These are phyloP conservation scores for Rhorus exstirpatorius DNA, from an alignment of 2,888 invertebrate genomes.

Conservation along the genomic window DNA sequence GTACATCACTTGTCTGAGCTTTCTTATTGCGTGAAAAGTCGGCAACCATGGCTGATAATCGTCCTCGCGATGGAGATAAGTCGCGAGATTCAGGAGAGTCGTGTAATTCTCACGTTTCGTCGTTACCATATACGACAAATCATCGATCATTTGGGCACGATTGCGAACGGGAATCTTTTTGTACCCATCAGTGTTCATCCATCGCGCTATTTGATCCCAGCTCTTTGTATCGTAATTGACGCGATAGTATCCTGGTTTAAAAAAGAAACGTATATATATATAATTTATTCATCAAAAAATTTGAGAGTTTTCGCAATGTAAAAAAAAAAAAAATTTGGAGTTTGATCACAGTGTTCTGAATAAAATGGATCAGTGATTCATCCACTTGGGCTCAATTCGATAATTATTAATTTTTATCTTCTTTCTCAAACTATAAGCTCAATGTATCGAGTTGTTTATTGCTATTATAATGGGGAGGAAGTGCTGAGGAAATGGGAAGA, in stretches of 20 bases:
- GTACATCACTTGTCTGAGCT: conserved; percentile 43
- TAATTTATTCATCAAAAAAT: background rate
- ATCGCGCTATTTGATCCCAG: conserved; percentile 88
- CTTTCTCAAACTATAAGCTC: too few relatives aligned
- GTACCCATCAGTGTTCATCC: conserved; percentile 86
- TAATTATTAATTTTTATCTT: too few relatives aligned
- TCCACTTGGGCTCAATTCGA: too few relatives aligned
- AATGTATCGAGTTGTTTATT: too few relatives aligned
- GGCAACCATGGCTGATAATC: conserved; percentile 91
- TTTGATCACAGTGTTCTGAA: too few relatives aligned
- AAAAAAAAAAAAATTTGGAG: too few relatives aligned
- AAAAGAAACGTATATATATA: background rate
- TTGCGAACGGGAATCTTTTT: conserved; percentile 88
- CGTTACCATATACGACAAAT: conserved; percentile 89
- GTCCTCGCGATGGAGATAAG: conserved; percentile 88
- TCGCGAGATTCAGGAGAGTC: conserved; percentile 87
- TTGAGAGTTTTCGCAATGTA: too few relatives aligned
- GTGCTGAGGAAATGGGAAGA: background rate
- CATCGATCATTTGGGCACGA: conserved; percentile 93
- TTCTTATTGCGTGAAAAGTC: conserved; percentile 58
- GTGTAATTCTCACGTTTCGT: conserved; percentile 79
- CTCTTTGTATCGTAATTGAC: conserved; percentile 90
- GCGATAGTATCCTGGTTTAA: conserved; percentile 78
- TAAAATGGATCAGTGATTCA: too few relatives aligned
- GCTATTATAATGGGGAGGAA: too few relatives aligned